Base-by-base conservation (phyloP, 2,113 vertebrate genomes). In the Petrocephalus zakoni region DNA sequence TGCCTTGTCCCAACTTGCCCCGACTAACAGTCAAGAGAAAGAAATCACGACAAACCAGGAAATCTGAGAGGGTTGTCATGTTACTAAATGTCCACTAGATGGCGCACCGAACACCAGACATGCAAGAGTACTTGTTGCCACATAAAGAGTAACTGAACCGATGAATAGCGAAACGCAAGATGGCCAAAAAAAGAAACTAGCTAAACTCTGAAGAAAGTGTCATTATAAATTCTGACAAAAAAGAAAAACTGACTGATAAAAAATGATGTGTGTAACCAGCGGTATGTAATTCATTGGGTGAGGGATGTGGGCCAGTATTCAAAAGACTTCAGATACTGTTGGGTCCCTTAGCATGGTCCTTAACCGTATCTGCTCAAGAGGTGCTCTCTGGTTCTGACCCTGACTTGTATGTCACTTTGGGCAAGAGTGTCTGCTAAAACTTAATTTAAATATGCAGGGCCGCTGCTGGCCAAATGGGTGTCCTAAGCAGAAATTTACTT, bases 1-100 rank as follows among this genome's bases (percentile, higher is more conserved):
- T 53, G 72, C 51, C 90, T 56, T 92, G 92, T 91, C 75, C 85
- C 10, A 89, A 86, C 92, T 88, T 89, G 91, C 88, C n/a, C 19
- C 9, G 89, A 89, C 78, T 92, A 92, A 92, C 91, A 90, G 92
- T 91, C 88, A 82, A 51, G 61, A 82, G 37, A 46, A 9, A 47
- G 25, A 56, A 37, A 15, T 37, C 25, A 58, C 13, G 42, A 49
- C 49, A 37, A 4, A 13, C 34, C 22, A 11, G 68, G 72, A 29
- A 22, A 19, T 53, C 8, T 6, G 46, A 21, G 21, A 78, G 29
- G n/a, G 51, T 51, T 46, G 9, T 21, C 25, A 49, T 87, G 8
- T 47, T 9, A 64, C 25, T 11, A 21, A 68, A 82, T n/a, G 34
- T 52, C 52, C 87, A 88, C 87, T 15, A 85, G 84, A 42, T 85